phyloP scores from a whole-genome alignment of 2,888 invertebrate species.

The Stenchaetothrips biformis region DNA sequence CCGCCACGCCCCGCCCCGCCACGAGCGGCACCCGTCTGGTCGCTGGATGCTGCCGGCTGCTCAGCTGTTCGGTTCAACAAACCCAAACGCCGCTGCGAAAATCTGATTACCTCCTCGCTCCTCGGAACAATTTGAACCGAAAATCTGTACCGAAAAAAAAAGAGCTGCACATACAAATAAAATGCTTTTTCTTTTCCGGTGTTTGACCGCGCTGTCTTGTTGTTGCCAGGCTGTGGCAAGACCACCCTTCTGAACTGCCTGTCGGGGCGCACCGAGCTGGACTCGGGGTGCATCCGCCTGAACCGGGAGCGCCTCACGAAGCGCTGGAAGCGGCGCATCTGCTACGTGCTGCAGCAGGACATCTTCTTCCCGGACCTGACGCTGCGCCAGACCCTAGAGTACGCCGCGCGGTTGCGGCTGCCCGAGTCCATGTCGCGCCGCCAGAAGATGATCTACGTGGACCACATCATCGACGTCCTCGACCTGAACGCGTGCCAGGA shows the following conservation, averaged over 20 bases:
- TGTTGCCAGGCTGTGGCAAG: conserved; percentile 59
- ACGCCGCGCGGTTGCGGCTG: conserved; percentile 57
- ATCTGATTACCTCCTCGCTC: no score
- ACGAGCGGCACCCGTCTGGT: neutral
- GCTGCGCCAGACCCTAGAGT: conserved; percentile 69
- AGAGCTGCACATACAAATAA: no score
- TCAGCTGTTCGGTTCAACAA: neutral
- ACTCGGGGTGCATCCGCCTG: conserved; percentile 61
- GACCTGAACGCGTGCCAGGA: conserved; percentile 70
- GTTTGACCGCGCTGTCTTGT: conserved; percentile 25
- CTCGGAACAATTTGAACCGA: no score
- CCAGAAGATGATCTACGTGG: conserved; percentile 71
- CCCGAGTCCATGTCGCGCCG: conserved; percentile 65
- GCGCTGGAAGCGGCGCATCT: conserved; percentile 67
- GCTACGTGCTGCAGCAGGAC: conserved; percentile 77
- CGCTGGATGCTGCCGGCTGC: neutral
- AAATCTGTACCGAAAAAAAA: no score
- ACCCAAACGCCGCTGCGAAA: no score
- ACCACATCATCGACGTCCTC: conserved; percentile 69
- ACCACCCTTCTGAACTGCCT: conserved; percentile 71
- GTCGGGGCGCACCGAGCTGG: conserved; percentile 63
- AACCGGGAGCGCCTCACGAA: conserved; percentile 62
- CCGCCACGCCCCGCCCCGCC: neutral
- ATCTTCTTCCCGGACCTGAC: conserved; percentile 76
- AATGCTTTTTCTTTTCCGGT: no score